phyloP scores from a whole-genome alignment of 2,888 invertebrate genomes.

The Neoaliturus tenellus region DNA sequence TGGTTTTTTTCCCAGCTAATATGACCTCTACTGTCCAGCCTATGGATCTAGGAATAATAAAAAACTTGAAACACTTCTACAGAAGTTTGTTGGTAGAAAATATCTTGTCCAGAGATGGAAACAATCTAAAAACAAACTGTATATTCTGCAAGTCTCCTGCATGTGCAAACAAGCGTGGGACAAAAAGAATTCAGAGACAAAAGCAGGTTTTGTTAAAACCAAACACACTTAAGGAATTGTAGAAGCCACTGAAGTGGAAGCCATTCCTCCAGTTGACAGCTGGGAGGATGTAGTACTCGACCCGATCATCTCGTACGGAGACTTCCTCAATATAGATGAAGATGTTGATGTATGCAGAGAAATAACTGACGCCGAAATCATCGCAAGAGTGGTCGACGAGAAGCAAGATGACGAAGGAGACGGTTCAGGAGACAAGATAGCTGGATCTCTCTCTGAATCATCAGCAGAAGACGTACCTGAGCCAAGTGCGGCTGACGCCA shows the following conservation, averaged over 20 bases:
- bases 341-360: conserved; percentile 32
- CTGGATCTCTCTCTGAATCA: too few species aligned
- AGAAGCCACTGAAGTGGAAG: not conserved
- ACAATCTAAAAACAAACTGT: conserved; percentile 17
- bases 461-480: not conserved
- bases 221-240: not conserved
- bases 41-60: conserved; percentile 62
- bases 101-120: conserved; percentile 7
- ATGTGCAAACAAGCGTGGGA: conserved; percentile 25
- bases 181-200: conserved; percentile 30
- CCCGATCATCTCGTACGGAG: conserved; percentile 25
- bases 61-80: conserved; percentile 59
- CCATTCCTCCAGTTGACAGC: conserved; percentile 25
- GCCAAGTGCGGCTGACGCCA: conserved; percentile 14
- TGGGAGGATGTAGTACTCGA: conserved; percentile 30
- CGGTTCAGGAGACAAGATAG: conserved; percentile 17
- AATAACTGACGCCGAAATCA: not conserved
- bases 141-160: conserved; percentile 32
- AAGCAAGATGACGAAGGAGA: conserved; percentile 4
- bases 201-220: conserved; percentile 27
- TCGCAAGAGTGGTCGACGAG: not conserved
- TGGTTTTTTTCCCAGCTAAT: conserved; percentile 50
- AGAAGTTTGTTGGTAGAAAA: conserved; percentile 39
- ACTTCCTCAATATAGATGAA: conserved; percentile 56
- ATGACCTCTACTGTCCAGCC: conserved; percentile 54